phyloP scores from a whole-genome alignment of 2,113 vertebrate species.

The Peromyscus polionotus region DNA sequence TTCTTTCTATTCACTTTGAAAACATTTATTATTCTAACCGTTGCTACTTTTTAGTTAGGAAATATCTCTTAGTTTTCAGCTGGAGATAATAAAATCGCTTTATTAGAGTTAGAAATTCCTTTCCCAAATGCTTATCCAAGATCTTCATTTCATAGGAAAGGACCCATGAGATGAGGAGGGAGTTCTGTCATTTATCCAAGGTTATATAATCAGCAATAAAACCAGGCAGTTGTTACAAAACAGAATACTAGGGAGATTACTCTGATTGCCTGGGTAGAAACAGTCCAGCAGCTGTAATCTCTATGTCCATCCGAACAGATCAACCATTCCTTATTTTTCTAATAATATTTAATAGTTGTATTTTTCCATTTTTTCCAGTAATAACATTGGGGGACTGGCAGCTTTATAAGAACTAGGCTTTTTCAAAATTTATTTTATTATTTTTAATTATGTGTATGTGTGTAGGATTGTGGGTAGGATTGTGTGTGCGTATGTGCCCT shows the following conservation, averaged over 20 bases:
- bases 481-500: background rate
- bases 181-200: background rate
- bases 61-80: background rate
- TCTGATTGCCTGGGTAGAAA: constrained; percentile 10
- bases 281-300: background rate
- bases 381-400: background rate
- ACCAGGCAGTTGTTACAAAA: constrained; percentile 58
- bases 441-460: background rate
- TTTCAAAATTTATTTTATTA: background rate
- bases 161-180: constrained; percentile 45
- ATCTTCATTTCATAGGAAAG: constrained; percentile 5
- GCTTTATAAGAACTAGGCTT: background rate
- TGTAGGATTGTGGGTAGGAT: no score
- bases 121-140: background rate
- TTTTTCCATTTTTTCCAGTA: background rate
- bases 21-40: background rate
- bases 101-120: background rate
- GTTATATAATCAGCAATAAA: constrained; percentile 45
- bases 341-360: background rate
- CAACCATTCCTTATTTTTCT: constrained; percentile 13
- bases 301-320: background rate
- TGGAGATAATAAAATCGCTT: background rate
- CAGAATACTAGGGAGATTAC: background rate
- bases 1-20: background rate
- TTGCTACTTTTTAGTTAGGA: background rate